A percentile compares a stretch with the other conserved stretches of the same genome.
These are phyloP conservation scores for Epiblema foenella DNA, from an alignment of 2,888 invertebrate genomes.

Conservation along the genomic window DNA sequence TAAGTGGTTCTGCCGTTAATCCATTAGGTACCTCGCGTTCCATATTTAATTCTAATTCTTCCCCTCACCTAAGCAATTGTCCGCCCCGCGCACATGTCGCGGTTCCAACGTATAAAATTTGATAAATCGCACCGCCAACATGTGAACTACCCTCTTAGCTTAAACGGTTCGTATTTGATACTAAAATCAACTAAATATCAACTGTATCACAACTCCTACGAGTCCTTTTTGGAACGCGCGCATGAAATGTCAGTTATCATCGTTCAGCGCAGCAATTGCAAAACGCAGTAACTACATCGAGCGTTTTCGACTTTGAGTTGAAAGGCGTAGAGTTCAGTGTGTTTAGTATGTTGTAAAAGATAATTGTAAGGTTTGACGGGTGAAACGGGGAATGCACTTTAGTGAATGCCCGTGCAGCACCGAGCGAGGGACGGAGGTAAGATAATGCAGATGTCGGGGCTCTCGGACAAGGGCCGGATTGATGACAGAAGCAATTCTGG, in stretches of 20 bases:
- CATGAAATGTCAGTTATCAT: conserved; percentile 67
- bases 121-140: conserved; percentile 83
- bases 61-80: conserved; percentile 71
- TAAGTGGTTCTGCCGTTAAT: conserved; percentile 71
- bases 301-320: conserved; percentile 50
- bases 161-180: conserved; percentile 70
- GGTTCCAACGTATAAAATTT: conserved; percentile 80
- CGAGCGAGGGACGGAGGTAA: conserved; percentile 71
- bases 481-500: conserved; percentile 78
- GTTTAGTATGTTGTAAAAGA: conserved; percentile 47
- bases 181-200: conserved; percentile 48
- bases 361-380: conserved; percentile 75
- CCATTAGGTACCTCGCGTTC: conserved; percentile 79
- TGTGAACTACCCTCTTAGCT: conserved; percentile 84
- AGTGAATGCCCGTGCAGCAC: conserved; percentile 71
- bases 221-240: conserved; percentile 49
- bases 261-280: conserved; percentile 60
- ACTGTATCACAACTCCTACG: conserved; percentile 48
- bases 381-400: conserved; percentile 80
- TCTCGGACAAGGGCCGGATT: conserved; percentile 58
- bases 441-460: conserved; percentile 80
- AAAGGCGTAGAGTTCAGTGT: conserved; percentile 50
- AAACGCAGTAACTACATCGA: conserved; percentile 46
- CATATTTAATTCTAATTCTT: conserved; percentile 75
- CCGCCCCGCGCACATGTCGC: conserved; percentile 79